Conservation (phyloP, 1,140 invertebrate species). For the Saxidomus purpurata region DNA sequence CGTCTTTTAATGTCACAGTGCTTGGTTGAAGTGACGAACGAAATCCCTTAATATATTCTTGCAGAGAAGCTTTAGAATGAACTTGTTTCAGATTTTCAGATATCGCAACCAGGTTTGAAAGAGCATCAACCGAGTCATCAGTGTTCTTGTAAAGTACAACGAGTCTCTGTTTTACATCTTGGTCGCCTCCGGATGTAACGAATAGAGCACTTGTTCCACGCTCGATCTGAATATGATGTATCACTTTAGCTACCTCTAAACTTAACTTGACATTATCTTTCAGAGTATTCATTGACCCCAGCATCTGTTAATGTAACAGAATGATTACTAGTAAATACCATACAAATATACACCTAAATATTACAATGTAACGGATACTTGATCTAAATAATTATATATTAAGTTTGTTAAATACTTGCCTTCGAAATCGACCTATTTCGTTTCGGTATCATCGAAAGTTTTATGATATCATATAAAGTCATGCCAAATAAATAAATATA, state of each 20-base stretch:
- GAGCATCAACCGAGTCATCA: conserved; percentile 39
- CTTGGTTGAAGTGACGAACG: background rate
- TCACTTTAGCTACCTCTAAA: conserved; percentile 69
- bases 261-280: conserved; percentile 56
- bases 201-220: conserved; percentile 74
- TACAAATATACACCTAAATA: background rate
- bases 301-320: background rate
- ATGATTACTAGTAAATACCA: background rate
- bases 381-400: background rate
- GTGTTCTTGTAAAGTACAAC: conserved; percentile 46
- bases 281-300: background rate
- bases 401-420: background rate
- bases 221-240: conserved; percentile 77
- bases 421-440: too few relatives aligned
- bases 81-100: background rate
- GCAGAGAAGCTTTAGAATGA: background rate
- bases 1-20: background rate
- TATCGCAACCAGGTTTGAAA: background rate
- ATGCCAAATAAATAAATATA: too few relatives aligned
- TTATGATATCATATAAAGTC: too few relatives aligned
- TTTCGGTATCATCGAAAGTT: too few relatives aligned
- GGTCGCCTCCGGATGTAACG: conserved; percentile 67
- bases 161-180: conserved; percentile 31
- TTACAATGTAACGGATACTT: background rate
- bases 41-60: background rate